Evolutionary conservation across 2,888 invertebrate genomes (phyloP), one percentile per base, ranked within the genome.

Genomic region (Acronicta psi): DNA sequence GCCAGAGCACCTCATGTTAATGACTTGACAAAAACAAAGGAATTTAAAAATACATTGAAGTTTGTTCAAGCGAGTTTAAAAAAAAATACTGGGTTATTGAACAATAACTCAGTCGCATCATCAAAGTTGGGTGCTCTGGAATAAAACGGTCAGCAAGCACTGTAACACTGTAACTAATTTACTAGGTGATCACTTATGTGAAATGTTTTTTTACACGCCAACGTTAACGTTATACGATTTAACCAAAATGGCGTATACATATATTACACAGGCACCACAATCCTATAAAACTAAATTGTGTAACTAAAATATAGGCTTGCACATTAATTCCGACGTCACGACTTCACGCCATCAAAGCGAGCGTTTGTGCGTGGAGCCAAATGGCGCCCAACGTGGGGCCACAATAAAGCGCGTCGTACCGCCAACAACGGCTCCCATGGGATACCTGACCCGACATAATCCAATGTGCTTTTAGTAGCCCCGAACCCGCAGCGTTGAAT

Each of bases 391-490:
- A 53, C 73, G n/a, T 54, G 68, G 54, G 69, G 31, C 46, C 46
- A 55, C 55, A 59, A 52, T 69, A 74, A 72, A 69, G 69, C 57
- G 69, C 63, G 58, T 60, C 57, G 59, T 61, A 60, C 60, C n/a
- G n/a, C 50, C 46, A 18, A 34, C 69, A 56, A 69, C 46, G 65
- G 23, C 54, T 60, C 73, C 56, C 63, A 2, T 14, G 65, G 60
- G 73, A 55, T 29, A 69, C 69, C 77, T 76, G 69, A 73, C 73
- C 77, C 53, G 13, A 42, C 57, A 44, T 68, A 67, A 59, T 66
- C 73, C 67, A 72, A 68, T 68, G 73, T 68, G 73, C 68, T 72
- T 68, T 72, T 72, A 68, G 59, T 54, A 59, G 37, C 68, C 29
- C 17, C 25, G 14, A 20, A 38, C 53, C 59, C 38, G 25, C 50